Evolutionary conservation across 1,140 invertebrate genomes (phyloP).

Genomic region (Drosophila littoralis): DNA sequence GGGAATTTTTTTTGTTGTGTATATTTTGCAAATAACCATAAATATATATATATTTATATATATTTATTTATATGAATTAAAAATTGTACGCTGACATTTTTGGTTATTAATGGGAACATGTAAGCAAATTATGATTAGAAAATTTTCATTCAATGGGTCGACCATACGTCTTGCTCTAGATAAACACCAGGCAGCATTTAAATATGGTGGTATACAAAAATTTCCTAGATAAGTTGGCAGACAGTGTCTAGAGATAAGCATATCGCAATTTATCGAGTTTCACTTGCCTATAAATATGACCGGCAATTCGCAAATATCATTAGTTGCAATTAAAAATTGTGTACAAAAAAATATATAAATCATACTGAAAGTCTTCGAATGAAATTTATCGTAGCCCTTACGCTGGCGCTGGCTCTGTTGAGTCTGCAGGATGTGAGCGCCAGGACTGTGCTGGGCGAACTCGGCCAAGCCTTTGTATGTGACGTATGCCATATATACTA

Average conservation of each 20-base stretch:
- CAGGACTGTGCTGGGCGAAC: conserved; percentile 37
- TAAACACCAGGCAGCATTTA: conserved; percentile 28
- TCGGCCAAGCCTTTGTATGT: conserved; percentile 46
- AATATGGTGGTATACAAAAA: conserved; percentile 28
- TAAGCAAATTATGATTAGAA: conserved; percentile 1
- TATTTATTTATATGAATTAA: not conserved
- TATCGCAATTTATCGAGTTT: conserved; percentile 31
- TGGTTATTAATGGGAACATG: not conserved
- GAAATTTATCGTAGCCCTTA: conserved; percentile 39
- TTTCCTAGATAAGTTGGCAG: conserved; percentile 22
- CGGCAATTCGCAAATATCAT: conserved; percentile 11
- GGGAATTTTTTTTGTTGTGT: not conserved
- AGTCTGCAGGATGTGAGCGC: conserved; percentile 30
- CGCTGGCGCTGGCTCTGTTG: conserved; percentile 37
- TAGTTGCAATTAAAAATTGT: conserved; percentile 37
- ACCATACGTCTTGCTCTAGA: conserved; percentile 47
- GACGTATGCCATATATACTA: too few species aligned
- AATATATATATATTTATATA: too few species aligned
- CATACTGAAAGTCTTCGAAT: conserved; percentile 23
- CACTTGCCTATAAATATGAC: conserved; percentile 35
- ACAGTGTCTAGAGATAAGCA: conserved; percentile 23
- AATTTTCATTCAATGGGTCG: not conserved
- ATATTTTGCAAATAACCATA: too few species aligned
- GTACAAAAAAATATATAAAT: not conserved
- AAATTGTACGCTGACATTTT: not conserved